Evolutionary conservation across 2,113 vertebrate genomes (phyloP), one percentile per base, ranked within the genome.

Genomic region (Trogon surrucura): DNA sequence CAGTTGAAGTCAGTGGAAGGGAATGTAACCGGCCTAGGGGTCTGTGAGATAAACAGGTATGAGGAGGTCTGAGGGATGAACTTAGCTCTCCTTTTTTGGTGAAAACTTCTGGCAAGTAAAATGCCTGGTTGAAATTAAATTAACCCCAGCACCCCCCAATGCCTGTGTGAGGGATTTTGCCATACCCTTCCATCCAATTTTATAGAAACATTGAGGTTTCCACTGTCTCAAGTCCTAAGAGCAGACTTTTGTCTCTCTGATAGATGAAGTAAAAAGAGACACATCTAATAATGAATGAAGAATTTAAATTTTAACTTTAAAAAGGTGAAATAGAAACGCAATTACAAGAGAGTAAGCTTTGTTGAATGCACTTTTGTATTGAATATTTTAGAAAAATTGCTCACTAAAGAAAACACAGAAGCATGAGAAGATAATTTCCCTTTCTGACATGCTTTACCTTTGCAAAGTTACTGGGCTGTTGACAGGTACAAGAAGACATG

Each of bases 401-500:
- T 91, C 69, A 25, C 71, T 58, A 11, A 82, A 92, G 60, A 34
- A 9, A 38, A 71, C n/a, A 41, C 8, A 64, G 57, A 51, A 58
- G 60, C 34, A 2, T 41, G 66, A 64, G 61, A 89, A 73, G 67
- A 89, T 92, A 27, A 80, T 91, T 89, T 92, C 36, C 16, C 75
- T 92, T 92, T 89, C 77, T 95, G 84, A 95, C 88, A 32, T 53
- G 22, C 50, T 84, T 94, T 96, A 94, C 91, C 78, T 95, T 96
- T 96, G 80, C 74, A 41, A 79, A 94, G 78, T 96, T 94, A 51
- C 93, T 89, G 64, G 69, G 73, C 74, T 95, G 79, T 74, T 96
- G 95, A 89, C 93, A 95, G 89, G 73, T 90, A 88, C 88, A 91
- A 77, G 1, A 85, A 69, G 91, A 87, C 78, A 61, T 86, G 69